Percentiles rank a stretch among this genome's conserved stretches.
Conservation (phyloP, 1,140 invertebrate genomes). For the Platyscapa corneri region DNA sequence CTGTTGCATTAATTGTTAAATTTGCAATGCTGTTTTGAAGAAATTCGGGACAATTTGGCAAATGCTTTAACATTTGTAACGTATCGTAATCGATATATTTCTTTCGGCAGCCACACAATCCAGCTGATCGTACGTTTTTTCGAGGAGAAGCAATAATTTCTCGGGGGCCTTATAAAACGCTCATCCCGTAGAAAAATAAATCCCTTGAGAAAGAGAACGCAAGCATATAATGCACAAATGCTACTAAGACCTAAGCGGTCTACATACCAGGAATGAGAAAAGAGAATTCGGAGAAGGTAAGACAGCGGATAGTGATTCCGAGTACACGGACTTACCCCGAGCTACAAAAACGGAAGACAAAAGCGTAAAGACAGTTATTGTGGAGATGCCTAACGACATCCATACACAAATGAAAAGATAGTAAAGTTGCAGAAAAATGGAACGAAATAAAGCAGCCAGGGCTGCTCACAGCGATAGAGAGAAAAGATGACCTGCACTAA, state of each 20-base stretch:
- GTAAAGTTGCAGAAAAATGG: neutral
- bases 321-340: neutral
- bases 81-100: too few relatives aligned
- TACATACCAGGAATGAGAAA: neutral
- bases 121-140: too few relatives aligned
- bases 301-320: neutral
- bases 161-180: neutral
- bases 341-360: neutral
- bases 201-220: neutral
- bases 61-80: too few relatives aligned
- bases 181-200: neutral
- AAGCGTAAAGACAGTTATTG: neutral
- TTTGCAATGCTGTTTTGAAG: too few relatives aligned
- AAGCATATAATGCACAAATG: neutral
- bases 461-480: constrained; percentile 15
- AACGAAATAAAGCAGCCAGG: constrained; percentile 19
- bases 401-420: neutral
- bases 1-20: too few relatives aligned
- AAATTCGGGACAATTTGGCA: too few relatives aligned
- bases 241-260: neutral
- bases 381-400: neutral
- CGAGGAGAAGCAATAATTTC: neutral
- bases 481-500: constrained; percentile 31
- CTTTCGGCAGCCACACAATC: too few relatives aligned
- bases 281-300: neutral